Base-by-base conservation (phyloP, 2,797 vertebrate species). In the Geotrypetes seraphini region DNA sequence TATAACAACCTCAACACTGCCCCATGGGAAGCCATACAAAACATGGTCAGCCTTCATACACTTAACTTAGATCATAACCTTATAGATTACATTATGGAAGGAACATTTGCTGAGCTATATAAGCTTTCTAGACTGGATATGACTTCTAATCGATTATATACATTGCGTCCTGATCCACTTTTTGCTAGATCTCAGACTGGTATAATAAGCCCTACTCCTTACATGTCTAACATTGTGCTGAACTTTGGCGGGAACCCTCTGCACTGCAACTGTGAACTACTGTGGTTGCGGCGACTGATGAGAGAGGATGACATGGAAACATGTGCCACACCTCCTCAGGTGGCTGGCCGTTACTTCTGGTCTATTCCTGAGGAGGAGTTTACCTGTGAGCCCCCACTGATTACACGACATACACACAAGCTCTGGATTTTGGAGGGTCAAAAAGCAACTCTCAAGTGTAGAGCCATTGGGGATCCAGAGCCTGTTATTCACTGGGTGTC, bases 21-120 rank as follows among this genome's bases (percentile, higher is more conserved):
- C 16, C 91, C 91, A 8, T 96, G 91, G 91, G 86, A 86, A 8
- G 85, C 89, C 42, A 88, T 96, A 30, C 87, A 86, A 19, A 84
- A 85, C 65, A 96, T 96, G 91, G 81, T 83, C 33, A 91, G 77
- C 44, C 75, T 96, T 31, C 90, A 90, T 67, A 90, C 86, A 0
- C 83, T 96, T 39, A 92, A 92, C 58, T 72, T 96, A 68, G 91
- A 96, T 54, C 91, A 96, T 54, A 96, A 96, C 72, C 75, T 96
- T 43, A 91, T 96, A 7, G 86, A 93, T 28, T 75, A 84, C 41
- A 73, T 96, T 28, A 79, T 83, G 2, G 89, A 91, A 3, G 91
- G 91, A 25, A 83, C 85, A 31, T 93, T 96, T 5, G 76, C 85
- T 7, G 88, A 91, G 55, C 83, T 96, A 4, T 81, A 89, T 49